A percentile compares a stretch with the other conserved stretches of the same genome.
Evolutionary conservation across 2,888 invertebrate species (phyloP).

Genomic region (Serrognathus titanus): DNA sequence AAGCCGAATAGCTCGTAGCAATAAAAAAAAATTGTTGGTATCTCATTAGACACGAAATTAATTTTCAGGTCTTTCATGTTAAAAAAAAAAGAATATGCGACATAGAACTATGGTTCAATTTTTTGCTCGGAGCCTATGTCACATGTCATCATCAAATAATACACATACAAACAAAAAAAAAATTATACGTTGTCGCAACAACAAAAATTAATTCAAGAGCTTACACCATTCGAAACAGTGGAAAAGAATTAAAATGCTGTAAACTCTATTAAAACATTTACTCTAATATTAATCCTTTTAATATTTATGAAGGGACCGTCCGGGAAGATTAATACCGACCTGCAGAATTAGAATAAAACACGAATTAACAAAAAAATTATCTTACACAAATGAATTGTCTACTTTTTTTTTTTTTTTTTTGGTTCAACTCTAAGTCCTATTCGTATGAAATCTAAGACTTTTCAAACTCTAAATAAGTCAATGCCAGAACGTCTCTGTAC

Average conservation of each 20-base stretch:
- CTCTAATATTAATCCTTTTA: constrained; percentile 22
- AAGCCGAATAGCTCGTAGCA: background rate
- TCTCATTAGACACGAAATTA: background rate
- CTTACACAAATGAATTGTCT: no score
- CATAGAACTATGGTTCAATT: constrained; percentile 8
- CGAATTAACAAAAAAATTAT: constrained; percentile 29
- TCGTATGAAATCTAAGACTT: no score
- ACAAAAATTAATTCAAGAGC: constrained; percentile 19
- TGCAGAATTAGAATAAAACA: constrained; percentile 44
- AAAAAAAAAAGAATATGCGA: background rate
- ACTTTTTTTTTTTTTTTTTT: no score
- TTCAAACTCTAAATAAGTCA: no score
- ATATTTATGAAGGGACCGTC: constrained; percentile 25
- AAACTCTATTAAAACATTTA: constrained; percentile 22
- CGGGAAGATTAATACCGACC: constrained; percentile 36
- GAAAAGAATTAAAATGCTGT: constrained; percentile 14
- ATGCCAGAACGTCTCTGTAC: no score
- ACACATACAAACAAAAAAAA: background rate
- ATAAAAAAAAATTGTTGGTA: background rate
- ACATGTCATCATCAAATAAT: constrained; percentile 5
- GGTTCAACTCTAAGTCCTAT: no score
- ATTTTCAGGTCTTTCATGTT: constrained; percentile 8
- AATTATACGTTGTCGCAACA: background rate
- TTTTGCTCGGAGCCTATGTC: constrained; percentile 7
- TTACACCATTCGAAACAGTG: constrained; percentile 17